Base-by-base conservation (phyloP, 2,797 vertebrate genomes). In the Smutsia gigantea region DNA sequence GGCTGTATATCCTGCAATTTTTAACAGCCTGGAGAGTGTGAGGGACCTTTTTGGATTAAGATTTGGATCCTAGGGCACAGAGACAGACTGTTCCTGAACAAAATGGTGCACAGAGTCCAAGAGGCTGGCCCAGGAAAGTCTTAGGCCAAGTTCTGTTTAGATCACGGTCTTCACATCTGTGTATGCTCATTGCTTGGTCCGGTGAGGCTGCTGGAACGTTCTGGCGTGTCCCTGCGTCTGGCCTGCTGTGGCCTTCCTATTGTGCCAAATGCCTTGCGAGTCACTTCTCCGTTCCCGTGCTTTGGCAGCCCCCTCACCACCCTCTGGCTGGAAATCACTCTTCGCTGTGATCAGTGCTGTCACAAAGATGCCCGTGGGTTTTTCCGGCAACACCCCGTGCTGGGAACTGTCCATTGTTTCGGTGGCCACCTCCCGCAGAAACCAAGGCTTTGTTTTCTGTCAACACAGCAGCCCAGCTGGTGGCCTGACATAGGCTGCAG, bases 1-100 rank as follows among this genome's bases (percentile, higher is more conserved):
- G 87, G 95, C 96, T 95, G 64, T 84, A 51, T 39, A 77, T 29
- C 39, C 93, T 96, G 61, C 94, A 90, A 96, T 98, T 94, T 97
- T 84, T 72, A 82, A 69, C 90, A 94, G 97, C 84, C 83, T 91
- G 81, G 95, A 94, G 93, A 92, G 97, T 42, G 82, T 0, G 1
- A 77, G 94, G 90, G 4, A 27, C 71, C 71, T 95, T 85, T 8
- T 75, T 93, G 96, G 61, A 61, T 64, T 51, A 86, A 94, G 46
- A 95, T 77, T 95, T 83, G 23, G 25, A 64, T 93, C 97, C 91
- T 85, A 64, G 90, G 87, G 57, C 39, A 92, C 61, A 14, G 39
- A 39, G 78, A 39, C 0, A 6, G 37, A 37, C 46, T 46, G 29
- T 23, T 37, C 34, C 29, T 71, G 72, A 68, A 66, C 79, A 90